Base-by-base conservation (phyloP, 2,797 vertebrate genomes). In the Anguilla anguilla region DNA sequence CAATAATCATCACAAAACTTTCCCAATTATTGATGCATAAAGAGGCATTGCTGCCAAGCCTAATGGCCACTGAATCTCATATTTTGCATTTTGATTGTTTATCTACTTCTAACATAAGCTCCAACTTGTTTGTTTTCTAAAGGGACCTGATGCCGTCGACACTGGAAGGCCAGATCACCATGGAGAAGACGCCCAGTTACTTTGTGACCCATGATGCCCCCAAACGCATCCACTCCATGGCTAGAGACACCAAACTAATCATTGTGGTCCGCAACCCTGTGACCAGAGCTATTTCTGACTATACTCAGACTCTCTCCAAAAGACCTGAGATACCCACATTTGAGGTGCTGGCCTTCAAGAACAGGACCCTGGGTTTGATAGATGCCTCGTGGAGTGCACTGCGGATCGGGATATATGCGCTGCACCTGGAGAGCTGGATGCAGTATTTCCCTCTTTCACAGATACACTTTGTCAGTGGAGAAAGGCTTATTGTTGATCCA, bases 181-280 rank as follows among this genome's bases (percentile, higher is more conserved):
- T 99, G 99, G 99, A 99, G 96, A 99, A 99, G 94, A 99, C 98
- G 0, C 98, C 99, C 31, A 99, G 99, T 95, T 99, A 99, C 93
- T 99, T 99, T 13, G 99, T 99, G 91, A 99, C 99, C 10, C 98
- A 96, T 0, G 98, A 99, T 90, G 99, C 98, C 81, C 98, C 99
- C 0, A 95, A 97, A 92, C 97, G 98, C 88, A 99, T 99, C 89
- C 98, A 99, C 93, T 94, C 96, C 86, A 99, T 99, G 99, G 98
- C 99, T 91, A 97, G 97, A 93, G 98, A 98, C 95, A 98, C 98
- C 61, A 99, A 99, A 93, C 96, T 99, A 89, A 99, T 99, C 3
- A 99, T 99, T 88, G 99, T 99, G 91, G 99, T 99, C 91, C 96
- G 99, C 59, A 97, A 99, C 94, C 99, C 99, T 0, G 97, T 99